These are phyloP conservation scores for Rhizomys pruinosus DNA, from an alignment of 2,113 vertebrate species.

Conservation along the genomic window DNA sequence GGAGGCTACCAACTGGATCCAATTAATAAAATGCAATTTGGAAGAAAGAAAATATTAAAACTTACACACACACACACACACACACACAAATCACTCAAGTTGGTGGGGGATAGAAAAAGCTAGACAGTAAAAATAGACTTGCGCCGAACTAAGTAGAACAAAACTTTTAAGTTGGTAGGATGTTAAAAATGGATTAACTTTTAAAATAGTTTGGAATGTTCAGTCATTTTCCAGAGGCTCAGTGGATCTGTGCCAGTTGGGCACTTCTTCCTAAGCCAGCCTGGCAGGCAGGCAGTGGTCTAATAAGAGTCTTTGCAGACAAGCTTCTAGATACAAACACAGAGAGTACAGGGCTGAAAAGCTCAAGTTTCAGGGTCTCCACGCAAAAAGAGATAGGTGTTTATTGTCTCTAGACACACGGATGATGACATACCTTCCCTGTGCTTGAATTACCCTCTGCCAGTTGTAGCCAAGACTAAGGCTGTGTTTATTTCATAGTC, in stretches of 20 bases:
- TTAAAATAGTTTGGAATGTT: conserved; percentile 62
- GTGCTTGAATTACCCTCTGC: background rate
- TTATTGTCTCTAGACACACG: background rate
- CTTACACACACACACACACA: conserved; percentile 41
- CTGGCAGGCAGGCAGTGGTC: conserved; percentile 53
- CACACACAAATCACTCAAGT: conserved; percentile 5
- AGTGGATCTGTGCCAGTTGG: conserved; percentile 42
- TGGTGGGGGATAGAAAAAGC: background rate
- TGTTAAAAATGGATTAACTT: conserved; percentile 63
- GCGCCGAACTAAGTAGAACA: conserved; percentile 42
- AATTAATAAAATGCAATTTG: conserved; percentile 63
- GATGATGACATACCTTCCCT: background rate
- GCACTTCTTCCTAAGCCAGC: conserved; percentile 58
- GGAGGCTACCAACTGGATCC: background rate
- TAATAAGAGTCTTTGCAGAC: conserved; percentile 48
- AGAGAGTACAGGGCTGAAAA: conserved; percentile 27
- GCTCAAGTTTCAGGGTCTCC: background rate
- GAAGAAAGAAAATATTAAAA: conserved; percentile 45
- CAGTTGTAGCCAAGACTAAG: background rate
- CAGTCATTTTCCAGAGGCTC: conserved; percentile 65
- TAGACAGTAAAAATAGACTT: conserved; percentile 66
- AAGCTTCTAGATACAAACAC: background rate
- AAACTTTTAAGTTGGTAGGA: conserved; percentile 49
- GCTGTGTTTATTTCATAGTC: background rate
- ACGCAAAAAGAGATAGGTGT: background rate